Evolutionary conservation across 2,113 vertebrate species (phyloP).

Genomic region (Urocynchramus pylzowi): DNA sequence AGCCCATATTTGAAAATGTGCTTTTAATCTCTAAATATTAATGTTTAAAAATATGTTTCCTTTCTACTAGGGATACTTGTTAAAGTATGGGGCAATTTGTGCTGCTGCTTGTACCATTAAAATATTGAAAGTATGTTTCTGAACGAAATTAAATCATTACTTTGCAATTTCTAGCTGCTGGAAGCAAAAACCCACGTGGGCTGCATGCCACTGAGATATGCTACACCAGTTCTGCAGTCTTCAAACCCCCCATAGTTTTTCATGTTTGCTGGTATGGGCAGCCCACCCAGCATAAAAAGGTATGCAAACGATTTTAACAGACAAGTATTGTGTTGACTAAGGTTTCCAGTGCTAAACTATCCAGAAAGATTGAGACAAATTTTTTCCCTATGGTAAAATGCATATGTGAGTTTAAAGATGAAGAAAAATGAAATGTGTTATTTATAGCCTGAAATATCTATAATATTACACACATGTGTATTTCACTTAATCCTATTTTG

Average conservation of each 20-base stretch:
- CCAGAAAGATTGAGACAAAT: conserved; percentile 30
- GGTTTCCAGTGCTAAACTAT: conserved; percentile 34
- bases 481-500: conserved; percentile 43
- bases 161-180: background rate
- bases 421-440: conserved; percentile 39
- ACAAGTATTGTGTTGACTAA: conserved; percentile 1
- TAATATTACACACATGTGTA: conserved; percentile 2
- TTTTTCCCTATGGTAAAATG: conserved; percentile 45
- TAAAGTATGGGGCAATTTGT: background rate
- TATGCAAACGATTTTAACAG: conserved; percentile 28
- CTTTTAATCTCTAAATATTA: background rate
- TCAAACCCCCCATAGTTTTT: background rate
- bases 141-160: background rate
- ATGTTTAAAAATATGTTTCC: background rate
- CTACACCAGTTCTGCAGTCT: background rate
- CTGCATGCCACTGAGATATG: background rate
- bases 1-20: background rate
- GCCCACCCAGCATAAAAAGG: conserved; percentile 36
- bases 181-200: background rate
- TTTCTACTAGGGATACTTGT: background rate
- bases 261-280: background rate
- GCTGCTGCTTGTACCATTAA: background rate
- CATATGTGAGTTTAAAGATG: conserved; percentile 19
- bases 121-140: background rate
- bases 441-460: conserved; percentile 44